These are phyloP conservation scores for Enoplolaimus lenunculus DNA, from an alignment of 2,888 invertebrate species.

Conservation along the genomic window DNA sequence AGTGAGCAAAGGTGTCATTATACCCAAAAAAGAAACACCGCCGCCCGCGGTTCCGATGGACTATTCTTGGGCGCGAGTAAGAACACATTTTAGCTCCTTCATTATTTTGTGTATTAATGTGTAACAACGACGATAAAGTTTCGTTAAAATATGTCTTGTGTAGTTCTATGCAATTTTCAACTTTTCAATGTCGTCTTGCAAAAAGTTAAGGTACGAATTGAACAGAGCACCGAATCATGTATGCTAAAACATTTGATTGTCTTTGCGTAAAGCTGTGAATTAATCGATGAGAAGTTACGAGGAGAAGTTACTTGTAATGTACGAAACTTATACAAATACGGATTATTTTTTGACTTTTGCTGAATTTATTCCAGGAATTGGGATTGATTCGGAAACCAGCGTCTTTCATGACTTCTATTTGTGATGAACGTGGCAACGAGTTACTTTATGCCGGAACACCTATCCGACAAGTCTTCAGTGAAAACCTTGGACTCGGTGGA, in stretches of 20 bases:
- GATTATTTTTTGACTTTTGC: neutral
- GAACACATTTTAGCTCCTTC: too few species aligned
- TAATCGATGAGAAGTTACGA: too few species aligned
- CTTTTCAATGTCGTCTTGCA: too few species aligned
- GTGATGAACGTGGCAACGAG: slow-evolving; percentile 95
- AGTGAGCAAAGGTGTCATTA: slow-evolving; percentile 63
- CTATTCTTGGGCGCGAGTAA: slow-evolving; percentile 79
- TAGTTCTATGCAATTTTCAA: too few species aligned
- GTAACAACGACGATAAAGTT: too few species aligned
- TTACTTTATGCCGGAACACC: slow-evolving; percentile 85
- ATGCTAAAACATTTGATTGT: too few species aligned
- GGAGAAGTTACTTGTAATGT: too few species aligned
- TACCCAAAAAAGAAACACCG: slow-evolving; percentile 74
- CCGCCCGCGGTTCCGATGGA: slow-evolving; percentile 99
- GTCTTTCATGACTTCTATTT: slow-evolving; percentile 97
- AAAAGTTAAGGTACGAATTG: too few species aligned
- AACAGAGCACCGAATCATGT: too few species aligned
- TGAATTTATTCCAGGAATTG: slow-evolving; percentile 57
- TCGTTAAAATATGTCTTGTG: too few species aligned
- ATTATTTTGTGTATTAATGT: too few species aligned
- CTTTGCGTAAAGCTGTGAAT: too few species aligned
- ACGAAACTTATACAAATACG: neutral
- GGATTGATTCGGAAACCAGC: slow-evolving; percentile 96
- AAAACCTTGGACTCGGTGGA: slow-evolving; percentile 90
- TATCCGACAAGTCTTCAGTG: slow-evolving; percentile 63